Evolutionary conservation across 2,113 vertebrate species (phyloP).

Genomic region (Galeopterus variegatus): DNA sequence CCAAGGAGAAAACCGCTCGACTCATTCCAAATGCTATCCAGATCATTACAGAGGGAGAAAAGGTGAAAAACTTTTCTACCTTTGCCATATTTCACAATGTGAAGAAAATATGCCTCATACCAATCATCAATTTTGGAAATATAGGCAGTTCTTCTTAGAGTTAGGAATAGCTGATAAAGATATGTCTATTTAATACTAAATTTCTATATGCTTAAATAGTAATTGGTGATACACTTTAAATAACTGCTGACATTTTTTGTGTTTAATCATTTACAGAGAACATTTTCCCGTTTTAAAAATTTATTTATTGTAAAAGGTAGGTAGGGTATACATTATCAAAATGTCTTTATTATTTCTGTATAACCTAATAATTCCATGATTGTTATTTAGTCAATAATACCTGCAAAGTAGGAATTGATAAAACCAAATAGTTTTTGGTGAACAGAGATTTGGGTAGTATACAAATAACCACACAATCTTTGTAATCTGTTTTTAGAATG

Average conservation of each 20-base stretch:
- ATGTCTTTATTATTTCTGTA: conserved; percentile 49
- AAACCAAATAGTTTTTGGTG: background rate
- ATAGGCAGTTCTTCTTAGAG: background rate
- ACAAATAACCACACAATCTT: background rate
- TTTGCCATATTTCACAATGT: conserved; percentile 1
- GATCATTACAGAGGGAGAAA: conserved; percentile 93
- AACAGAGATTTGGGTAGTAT: conserved; percentile 37
- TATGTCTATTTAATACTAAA: background rate
- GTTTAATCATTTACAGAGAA: conserved; percentile 45
- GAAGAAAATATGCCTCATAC: conserved; percentile 29
- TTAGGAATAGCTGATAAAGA: background rate
- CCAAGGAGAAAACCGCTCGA: conserved; percentile 95
- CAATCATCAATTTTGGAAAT: background rate
- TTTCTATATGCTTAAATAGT: conserved; percentile 28
- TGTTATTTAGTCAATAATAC: conserved; percentile 14
- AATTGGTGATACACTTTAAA: conserved; percentile 28
- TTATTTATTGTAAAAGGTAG: conserved; percentile 47
- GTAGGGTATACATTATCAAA: background rate
- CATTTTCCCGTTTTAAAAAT: background rate
- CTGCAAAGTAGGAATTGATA: background rate
- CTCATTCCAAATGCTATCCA: conserved; percentile 97
- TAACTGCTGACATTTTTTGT: conserved; percentile 42
- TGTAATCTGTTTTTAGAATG: conserved; percentile 24
- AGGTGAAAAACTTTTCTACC: conserved; percentile 88
- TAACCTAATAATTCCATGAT: conserved; percentile 4